phyloP scores from a whole-genome alignment of 2,113 vertebrate genomes.

The Herpetotheres cachinnans region DNA sequence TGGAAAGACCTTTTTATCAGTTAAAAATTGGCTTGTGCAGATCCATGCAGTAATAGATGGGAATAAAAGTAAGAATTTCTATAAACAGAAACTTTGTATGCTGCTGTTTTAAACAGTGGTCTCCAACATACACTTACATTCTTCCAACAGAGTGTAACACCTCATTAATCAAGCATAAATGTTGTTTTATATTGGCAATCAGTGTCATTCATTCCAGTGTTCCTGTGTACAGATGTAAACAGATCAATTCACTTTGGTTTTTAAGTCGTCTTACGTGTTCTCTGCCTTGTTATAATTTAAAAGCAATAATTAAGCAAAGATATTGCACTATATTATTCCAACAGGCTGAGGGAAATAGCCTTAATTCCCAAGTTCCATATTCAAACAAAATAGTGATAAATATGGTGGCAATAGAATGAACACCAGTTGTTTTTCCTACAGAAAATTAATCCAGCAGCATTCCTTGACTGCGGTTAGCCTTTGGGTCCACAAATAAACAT shows the following conservation, averaged over 20 bases:
- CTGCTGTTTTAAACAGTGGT: background rate
- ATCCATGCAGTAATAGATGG: background rate
- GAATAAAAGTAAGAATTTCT: background rate
- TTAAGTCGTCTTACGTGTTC: background rate
- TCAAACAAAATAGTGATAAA: background rate
- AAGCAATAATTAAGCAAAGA: slow-evolving; percentile 27
- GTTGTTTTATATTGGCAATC: background rate
- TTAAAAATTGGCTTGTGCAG: background rate
- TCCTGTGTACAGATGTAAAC: slow-evolving; percentile 3
- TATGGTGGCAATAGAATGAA: background rate
- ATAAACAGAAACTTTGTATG: background rate
- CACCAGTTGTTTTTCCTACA: background rate
- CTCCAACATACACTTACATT: background rate
- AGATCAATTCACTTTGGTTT: background rate
- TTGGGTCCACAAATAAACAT: slow-evolving; percentile 1
- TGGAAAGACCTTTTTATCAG: background rate
- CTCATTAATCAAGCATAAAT: background rate
- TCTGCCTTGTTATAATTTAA: background rate
- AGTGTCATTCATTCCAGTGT: background rate
- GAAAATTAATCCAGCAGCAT: background rate
- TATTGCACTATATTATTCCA: background rate
- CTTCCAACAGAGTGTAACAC: background rate
- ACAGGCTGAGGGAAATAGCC: background rate
- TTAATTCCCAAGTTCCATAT: background rate
- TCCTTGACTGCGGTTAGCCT: background rate